These are phyloP conservation scores for Engystomops pustulosus DNA, from an alignment of 2,113 vertebrate species.

Conservation along the genomic window DNA sequence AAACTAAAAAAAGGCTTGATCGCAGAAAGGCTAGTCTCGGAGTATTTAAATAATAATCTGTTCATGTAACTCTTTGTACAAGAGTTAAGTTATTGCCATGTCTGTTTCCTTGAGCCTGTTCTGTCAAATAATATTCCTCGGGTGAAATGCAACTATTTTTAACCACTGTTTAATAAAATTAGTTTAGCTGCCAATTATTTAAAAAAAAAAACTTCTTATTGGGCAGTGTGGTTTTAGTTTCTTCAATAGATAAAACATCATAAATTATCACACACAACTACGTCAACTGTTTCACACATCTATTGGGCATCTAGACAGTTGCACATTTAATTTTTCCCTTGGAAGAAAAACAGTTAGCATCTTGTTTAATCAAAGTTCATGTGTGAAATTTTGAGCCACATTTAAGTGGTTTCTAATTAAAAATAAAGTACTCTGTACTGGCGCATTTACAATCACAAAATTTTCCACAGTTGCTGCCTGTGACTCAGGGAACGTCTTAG, in stretches of 20 bases:
- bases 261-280: background rate
- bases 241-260: background rate
- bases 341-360: constrained; percentile 17
- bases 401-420: constrained; percentile 3
- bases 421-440: no score
- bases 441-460: no score
- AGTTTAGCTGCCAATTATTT: background rate
- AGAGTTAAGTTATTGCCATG: background rate
- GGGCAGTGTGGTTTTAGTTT: constrained; percentile 2
- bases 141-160: background rate
- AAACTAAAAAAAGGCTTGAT: no score
- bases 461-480: no score
- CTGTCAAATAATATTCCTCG: background rate
- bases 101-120: background rate
- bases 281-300: background rate
- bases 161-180: background rate
- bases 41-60: no score
- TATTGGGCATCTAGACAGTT: background rate
- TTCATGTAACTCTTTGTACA: no score
- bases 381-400: background rate
- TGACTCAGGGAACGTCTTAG: no score
- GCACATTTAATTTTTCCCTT: constrained; percentile 32
- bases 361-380: constrained; percentile 17
- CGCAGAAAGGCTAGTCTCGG: no score
- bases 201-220: background rate